Base-by-base conservation (phyloP, 2,113 vertebrate genomes). In the Osmerus eperlanus region DNA sequence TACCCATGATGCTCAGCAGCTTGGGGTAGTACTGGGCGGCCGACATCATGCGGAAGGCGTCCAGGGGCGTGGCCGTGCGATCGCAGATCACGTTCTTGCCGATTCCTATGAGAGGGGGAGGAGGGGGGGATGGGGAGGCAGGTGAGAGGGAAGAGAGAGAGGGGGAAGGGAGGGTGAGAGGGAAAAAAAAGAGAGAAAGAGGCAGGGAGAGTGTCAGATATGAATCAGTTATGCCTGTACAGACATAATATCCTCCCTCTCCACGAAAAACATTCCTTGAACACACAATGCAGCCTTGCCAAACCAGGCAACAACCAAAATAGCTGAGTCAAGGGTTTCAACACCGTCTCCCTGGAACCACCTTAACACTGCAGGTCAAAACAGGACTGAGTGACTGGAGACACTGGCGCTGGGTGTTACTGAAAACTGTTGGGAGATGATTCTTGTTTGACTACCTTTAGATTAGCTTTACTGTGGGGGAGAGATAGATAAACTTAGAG, bases 21-120 rank as follows among this genome's bases (percentile, higher is more conserved):
- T 99, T 99, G 6, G 97, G 97, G 87, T 99, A 99, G 79, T 99
- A 99, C 85, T 99, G 97, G 15, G 97, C 97, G 0, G 97, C 97
- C 0, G 95, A 96, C 96, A 97, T 99, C 97, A 99, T 99, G 68
- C 94, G 89, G 74, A 99, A 99, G 83, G 97, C 97, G 54, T 98
- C 97, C 83, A 99, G 86, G 0, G 97, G 97, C 0, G 97, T 99
- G 0, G 97, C 97, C 0, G 97, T 96, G 65, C 97, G 91, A 89
- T 99, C 97, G 15, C 97, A 99, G 88, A 99, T 99, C 59, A 98
- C 97, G 0, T 99, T 99, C 87, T 99, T 99, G 54, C 97, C 97
- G 18, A 99, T 99, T 67, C 97, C 97, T 98, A 84, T 61, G 72
- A 64, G 71, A 55, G 7, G 86, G 66, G 67, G 4, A 77, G 65